Evolutionary conservation across 2,797 vertebrate genomes (phyloP), one percentile per base, ranked within the genome.

Genomic region (Sciurus carolinensis): DNA sequence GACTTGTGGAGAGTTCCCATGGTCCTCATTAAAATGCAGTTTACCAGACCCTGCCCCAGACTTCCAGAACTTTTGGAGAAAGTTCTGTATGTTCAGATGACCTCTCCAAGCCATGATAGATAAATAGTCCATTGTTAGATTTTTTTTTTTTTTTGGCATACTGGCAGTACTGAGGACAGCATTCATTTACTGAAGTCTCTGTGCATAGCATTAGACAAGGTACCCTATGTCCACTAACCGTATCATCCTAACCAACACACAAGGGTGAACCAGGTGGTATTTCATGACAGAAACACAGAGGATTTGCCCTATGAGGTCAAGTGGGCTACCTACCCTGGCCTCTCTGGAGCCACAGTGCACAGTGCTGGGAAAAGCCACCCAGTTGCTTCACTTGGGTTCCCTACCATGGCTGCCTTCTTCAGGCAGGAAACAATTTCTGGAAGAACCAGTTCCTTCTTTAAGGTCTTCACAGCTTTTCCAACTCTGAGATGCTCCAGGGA

Each of bases 401-500:
- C 28, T 26, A 79, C 39, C 18, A 0, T 4, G 33, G 64, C 64
- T 66, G 64, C 28, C 64, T 66, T 26, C 30, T 66, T 66, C 57
- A 77, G 33, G 54, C 84, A 73, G 30, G 36, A 91, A 71, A 7
- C 24, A 85, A 72, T 76, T 88, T 94, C 87, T 52, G 13, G 39
- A 92, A 72, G 86, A 76, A 72, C 4, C 5, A 73, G n/a, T 71
- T 76, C 67, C 52, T 90, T 88, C 82, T 87, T 44, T 66, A 66
- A 87, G 30, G 12, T 66, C 30, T 71, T 52, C 12, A n/a, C 30
- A 77, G 39, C 30, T 47, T 62, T 14, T 59, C n/a, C 28, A 75
- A 54, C 83, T 86, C 26, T 30, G 73, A 89, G 93, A 87, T 47
- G 24, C 64, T 88, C 62, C 42, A 67, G 83, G 24, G 36, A 93